Conservation (phyloP, 64 coral and sea anemone species). For the Trachythela sp. region DNA sequence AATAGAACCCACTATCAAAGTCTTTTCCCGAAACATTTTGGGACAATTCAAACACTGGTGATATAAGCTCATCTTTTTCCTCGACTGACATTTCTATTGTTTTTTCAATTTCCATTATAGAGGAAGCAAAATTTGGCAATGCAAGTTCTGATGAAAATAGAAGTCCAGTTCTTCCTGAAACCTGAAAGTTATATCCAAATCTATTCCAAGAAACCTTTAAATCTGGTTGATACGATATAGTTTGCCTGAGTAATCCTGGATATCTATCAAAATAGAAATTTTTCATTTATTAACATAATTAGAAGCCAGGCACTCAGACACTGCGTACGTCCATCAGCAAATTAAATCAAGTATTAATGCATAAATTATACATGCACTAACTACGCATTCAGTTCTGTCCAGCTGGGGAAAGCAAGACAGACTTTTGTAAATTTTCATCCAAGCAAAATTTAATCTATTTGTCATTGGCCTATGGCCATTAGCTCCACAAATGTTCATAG, state of each 20-base stretch:
- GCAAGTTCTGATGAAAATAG: slow-evolving; percentile 68
- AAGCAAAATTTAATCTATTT: too few relatives aligned
- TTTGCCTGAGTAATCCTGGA: slow-evolving; percentile 61
- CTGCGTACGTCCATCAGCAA: too few relatives aligned
- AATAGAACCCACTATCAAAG: slow-evolving; percentile 73
- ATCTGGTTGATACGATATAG: slow-evolving; percentile 71
- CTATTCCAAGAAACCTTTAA: slow-evolving; percentile 59
- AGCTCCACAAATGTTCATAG: too few relatives aligned
- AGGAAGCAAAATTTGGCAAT: slow-evolving; percentile 43
- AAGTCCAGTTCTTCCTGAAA: slow-evolving; percentile 77
- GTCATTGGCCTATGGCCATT: too few relatives aligned
- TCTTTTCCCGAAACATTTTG: slow-evolving; percentile 43
- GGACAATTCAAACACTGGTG: slow-evolving; percentile 80
- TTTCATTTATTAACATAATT: neutral
- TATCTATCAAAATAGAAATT: slow-evolving; percentile 43
- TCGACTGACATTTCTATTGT: slow-evolving; percentile 39
- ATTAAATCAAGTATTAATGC: too few relatives aligned
- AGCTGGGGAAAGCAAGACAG: too few relatives aligned
- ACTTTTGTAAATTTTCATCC: too few relatives aligned
- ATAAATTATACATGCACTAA: too few relatives aligned
- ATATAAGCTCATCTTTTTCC: slow-evolving; percentile 73
- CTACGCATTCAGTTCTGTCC: too few relatives aligned
- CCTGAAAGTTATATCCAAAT: slow-evolving; percentile 45
- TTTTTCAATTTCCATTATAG: slow-evolving; percentile 39
- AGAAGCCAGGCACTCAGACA: too few relatives aligned